Conservation (phyloP, 2,888 invertebrate genomes). For the Oscheius sp. region DNA sequence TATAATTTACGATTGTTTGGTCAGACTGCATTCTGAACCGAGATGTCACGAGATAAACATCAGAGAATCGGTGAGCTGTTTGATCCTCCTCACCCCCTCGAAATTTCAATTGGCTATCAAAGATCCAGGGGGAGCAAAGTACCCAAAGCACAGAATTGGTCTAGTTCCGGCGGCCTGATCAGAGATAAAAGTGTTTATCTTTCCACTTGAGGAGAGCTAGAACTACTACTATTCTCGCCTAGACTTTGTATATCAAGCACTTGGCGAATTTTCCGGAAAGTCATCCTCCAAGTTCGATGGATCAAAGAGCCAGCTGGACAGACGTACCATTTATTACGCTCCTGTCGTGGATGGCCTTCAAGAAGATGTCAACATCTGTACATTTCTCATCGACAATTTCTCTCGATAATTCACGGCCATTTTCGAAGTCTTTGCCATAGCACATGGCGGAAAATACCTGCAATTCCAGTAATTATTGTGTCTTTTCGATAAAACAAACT, state of each 20-base stretch:
- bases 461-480: conserved; percentile 2
- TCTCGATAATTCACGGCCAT: conserved; percentile 57
- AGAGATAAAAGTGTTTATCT: conserved; percentile 8
- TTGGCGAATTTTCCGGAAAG: neutral
- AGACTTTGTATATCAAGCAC: neutral
- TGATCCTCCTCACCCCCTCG: too few species aligned
- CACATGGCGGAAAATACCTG: conserved; percentile 65
- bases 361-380: conserved; percentile 57
- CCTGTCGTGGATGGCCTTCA: conserved; percentile 57
- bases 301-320: too few species aligned
- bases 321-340: conserved; percentile 51
- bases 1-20: too few species aligned
- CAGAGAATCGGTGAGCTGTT: too few species aligned
- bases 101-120: too few species aligned
- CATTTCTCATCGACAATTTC: conserved; percentile 67
- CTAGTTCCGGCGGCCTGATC: conserved; percentile 5
- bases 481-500: conserved; percentile 22
- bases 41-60: too few species aligned
- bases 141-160: too few species aligned
- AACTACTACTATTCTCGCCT: conserved; percentile 7
- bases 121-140: too few species aligned
- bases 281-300: neutral
- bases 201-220: neutral
- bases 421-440: conserved; percentile 64
- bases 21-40: too few species aligned